Evolutionary conservation across 64 coral and sea anemone species (phyloP).

Genomic region (Catalaphyllia jardinei): DNA sequence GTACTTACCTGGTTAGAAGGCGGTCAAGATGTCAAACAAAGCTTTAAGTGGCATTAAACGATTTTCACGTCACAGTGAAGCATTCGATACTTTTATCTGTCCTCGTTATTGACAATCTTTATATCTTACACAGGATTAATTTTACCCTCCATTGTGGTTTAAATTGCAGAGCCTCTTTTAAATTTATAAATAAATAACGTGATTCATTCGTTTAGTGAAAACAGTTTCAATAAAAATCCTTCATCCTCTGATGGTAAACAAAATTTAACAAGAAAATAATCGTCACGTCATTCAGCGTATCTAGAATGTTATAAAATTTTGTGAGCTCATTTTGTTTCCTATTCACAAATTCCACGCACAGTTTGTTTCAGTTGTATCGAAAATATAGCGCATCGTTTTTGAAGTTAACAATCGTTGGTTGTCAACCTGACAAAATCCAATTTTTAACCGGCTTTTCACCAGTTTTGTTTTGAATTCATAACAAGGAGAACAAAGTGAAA

Average conservation of each 20-base stretch:
- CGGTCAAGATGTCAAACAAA: neutral
- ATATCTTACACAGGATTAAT: neutral
- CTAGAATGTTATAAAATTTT: neutral
- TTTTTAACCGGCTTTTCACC: conserved; percentile 36
- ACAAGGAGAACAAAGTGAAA: neutral
- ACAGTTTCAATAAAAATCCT: neutral
- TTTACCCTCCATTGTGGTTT: neutral
- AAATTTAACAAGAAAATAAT: neutral
- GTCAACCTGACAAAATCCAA: neutral
- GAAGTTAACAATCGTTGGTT: neutral
- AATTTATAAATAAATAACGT: conserved; percentile 34
- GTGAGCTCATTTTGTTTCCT: neutral
- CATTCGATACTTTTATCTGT: neutral
- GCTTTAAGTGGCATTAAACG: neutral
- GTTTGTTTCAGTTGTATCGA: neutral
- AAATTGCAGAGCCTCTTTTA: neutral
- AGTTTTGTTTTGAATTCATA: conserved; percentile 24
- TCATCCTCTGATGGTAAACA: conserved; percentile 5
- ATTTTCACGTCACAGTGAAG: neutral
- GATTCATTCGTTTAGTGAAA: neutral
- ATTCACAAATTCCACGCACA: neutral
- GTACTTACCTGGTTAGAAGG: neutral
- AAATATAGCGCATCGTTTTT: neutral
- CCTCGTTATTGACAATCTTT: neutral
- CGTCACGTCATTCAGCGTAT: neutral